Base-by-base conservation (phyloP, 2,113 vertebrate species). In the Nematolebias whitei region DNA sequence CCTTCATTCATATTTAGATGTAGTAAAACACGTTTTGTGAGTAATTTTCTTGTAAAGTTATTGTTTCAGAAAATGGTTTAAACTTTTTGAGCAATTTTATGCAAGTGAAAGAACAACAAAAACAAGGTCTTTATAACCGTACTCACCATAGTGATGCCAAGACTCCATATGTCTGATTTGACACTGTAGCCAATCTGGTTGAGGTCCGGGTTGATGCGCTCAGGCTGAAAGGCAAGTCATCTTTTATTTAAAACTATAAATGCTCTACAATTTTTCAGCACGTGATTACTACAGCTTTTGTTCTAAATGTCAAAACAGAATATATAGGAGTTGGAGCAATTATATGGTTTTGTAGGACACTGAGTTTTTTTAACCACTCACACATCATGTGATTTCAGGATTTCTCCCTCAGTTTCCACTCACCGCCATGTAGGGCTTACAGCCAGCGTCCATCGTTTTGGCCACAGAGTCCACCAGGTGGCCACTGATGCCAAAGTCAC, bases 401-500 rank as follows among this genome's bases (percentile, higher is more conserved):
- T 18, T 19, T 5, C 38, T 10, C 20, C 6, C 20, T 23, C 12
- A 0, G 5, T 11, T 38, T 14, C 24, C 32, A 65, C 95, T 95
- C 83, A 98, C 98, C 43, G 98, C 98, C 98, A 99, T 99, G 93
- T 99, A 99, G 2, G 98, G 97, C 85, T 99, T 99, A 87, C 98
- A 99, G 76, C 98, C 98, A 2, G 97, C 98, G 19, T 99, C 97
- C 90, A 99, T 95, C 0, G 98, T 99, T 88, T 99, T 99, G 74
- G 98, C 98, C 61, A 99, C 96, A 0, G 98, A 99, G 89, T 99
- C 98, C 32, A 99, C 98, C 70, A 99, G 92, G 89, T 99, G 97
- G 79, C 98, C 98, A 18, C 98, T 99, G 93, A 99, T 99, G 35
- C 98, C 98, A 48, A 99, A 99, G 79, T 99, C 98, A 1, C 98